These are phyloP conservation scores for Heteronetta atricapilla DNA, from an alignment of 2,113 vertebrate species.

Conservation along the genomic window DNA sequence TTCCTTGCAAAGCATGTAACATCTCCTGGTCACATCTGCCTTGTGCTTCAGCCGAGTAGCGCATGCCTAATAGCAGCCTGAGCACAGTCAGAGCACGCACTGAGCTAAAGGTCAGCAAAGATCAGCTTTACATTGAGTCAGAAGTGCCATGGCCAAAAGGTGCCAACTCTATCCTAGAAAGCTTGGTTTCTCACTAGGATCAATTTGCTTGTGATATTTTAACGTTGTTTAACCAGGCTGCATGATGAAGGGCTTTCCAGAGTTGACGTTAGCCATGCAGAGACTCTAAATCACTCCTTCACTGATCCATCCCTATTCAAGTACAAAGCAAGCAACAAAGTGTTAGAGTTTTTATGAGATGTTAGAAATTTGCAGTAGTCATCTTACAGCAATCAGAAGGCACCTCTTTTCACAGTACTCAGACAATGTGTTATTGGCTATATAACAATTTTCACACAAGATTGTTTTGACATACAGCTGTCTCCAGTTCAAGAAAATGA, in stretches of 20 bases:
- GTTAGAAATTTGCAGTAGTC: background rate
- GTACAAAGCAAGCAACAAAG: background rate
- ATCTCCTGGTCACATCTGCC: background rate
- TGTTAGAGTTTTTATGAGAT: background rate
- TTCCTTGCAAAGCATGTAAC: background rate
- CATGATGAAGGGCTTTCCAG: background rate
- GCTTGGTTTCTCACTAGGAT: background rate
- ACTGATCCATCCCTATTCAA: background rate
- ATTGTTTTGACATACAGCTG: background rate
- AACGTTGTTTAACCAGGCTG: background rate
- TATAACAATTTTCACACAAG: background rate
- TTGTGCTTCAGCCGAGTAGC: background rate
- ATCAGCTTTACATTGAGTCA: background rate
- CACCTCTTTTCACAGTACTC: background rate
- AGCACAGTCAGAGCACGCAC: background rate
- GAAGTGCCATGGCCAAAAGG: background rate
- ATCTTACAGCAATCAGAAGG: background rate
- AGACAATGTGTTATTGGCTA: background rate
- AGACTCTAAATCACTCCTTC: background rate
- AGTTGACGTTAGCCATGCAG: background rate
- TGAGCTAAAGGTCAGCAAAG: background rate
- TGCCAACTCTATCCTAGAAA: background rate
- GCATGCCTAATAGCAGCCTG: background rate
- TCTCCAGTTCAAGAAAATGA: background rate
- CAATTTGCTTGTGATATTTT: background rate